phyloP scores from a whole-genome alignment of 1,140 invertebrate genomes.

The Macrobrachium nipponense region DNA sequence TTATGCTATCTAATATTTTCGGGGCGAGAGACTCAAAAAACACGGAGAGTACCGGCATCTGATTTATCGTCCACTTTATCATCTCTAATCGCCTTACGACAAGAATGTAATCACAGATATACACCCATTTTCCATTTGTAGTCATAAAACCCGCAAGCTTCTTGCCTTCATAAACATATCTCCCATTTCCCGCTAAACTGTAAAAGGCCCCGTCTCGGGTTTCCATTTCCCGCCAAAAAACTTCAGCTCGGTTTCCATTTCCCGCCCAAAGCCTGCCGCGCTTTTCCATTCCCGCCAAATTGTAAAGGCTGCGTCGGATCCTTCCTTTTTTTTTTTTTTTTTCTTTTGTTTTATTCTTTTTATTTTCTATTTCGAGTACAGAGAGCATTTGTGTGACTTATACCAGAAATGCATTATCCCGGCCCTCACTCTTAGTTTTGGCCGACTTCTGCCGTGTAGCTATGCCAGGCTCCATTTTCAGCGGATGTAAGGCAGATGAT shows the following conservation, averaged over 20 bases:
- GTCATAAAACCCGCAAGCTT: not conserved
- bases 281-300: not conserved
- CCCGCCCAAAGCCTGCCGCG: not conserved
- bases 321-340: slow-evolving; percentile 10
- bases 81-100: slow-evolving; percentile 1
- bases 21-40: no score
- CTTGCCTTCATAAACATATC: slow-evolving; percentile 8
- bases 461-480: slow-evolving; percentile 20
- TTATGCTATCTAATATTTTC: no score
- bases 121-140: slow-evolving; percentile 22
- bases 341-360: not conserved
- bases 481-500: slow-evolving; percentile 7
- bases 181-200: not conserved
- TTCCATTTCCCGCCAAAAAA: slow-evolving; percentile 37
- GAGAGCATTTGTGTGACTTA: slow-evolving; percentile 20
- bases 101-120: slow-evolving; percentile 13
- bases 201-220: slow-evolving; percentile 23
- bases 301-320: not conserved
- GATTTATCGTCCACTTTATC: not conserved
- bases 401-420: slow-evolving; percentile 45
- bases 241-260: not conserved
- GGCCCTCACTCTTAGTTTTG: slow-evolving; percentile 1
- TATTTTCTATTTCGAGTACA: not conserved
- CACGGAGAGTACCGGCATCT: no score
- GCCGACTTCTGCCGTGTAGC: slow-evolving; percentile 24